These are phyloP conservation scores for Subacronicta megacephala DNA, from an alignment of 2,888 invertebrate genomes.

Conservation along the genomic window DNA sequence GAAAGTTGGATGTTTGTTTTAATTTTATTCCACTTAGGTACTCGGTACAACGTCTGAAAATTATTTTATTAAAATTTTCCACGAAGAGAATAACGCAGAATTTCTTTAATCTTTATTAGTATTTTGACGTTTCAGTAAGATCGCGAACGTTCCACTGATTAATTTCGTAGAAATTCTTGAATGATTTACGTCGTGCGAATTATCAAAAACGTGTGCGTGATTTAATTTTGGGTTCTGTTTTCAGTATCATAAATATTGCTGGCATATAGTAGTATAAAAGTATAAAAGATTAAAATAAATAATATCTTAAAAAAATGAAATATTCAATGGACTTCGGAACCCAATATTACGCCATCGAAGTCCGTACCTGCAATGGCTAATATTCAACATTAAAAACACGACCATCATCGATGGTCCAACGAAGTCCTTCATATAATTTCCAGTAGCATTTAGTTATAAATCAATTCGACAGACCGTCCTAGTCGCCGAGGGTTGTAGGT, in stretches of 20 bases:
- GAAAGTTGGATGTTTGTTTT: constrained; percentile 52
- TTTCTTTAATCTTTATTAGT: constrained; percentile 27
- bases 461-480: constrained; percentile 76
- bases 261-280: too few species aligned
- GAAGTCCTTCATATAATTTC: constrained; percentile 68
- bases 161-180: background rate
- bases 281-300: too few species aligned
- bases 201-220: too few species aligned
- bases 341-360: too few species aligned
- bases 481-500: constrained; percentile 12
- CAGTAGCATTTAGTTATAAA: constrained; percentile 81
- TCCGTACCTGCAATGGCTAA: background rate
- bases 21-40: constrained; percentile 53
- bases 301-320: too few species aligned
- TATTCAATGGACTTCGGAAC: too few species aligned
- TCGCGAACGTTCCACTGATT: constrained; percentile 2
- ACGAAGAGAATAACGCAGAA: constrained; percentile 22
- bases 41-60: constrained; percentile 36
- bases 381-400: constrained; percentile 25
- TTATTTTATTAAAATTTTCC: constrained; percentile 44
- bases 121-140: constrained; percentile 10
- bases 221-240: too few species aligned
- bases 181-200: background rate
- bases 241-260: too few species aligned
- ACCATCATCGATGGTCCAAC: constrained; percentile 15